These are phyloP conservation scores for Miichthys miiuy DNA, from an alignment of 2,797 vertebrate species.

Conservation along the genomic window DNA sequence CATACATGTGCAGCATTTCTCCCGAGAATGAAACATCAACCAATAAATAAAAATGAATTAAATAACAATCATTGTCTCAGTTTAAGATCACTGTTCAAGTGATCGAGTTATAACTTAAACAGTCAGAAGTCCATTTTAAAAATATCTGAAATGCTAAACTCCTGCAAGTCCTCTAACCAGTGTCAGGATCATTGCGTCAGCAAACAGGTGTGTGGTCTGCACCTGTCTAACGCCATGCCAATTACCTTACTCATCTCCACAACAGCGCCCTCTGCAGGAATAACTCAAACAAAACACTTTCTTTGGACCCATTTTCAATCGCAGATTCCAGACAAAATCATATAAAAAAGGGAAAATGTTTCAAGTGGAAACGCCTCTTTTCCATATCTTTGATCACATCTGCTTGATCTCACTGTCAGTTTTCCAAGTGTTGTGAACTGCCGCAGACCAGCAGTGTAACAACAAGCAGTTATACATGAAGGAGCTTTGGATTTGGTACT, in stretches of 20 bases:
- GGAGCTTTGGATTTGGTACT: conserved; percentile 72
- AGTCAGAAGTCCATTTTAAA: conserved; percentile 68
- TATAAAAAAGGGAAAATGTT: conserved; percentile 41
- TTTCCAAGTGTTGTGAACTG: conserved; percentile 38
- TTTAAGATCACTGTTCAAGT: conserved; percentile 57
- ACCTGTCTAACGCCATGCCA: conserved; percentile 1
- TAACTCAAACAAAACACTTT: conserved; percentile 40
- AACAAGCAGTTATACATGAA: conserved; percentile 53
- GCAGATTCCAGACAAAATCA: conserved; percentile 36
- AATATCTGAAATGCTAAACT: conserved; percentile 71
- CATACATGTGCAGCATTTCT: conserved; percentile 77
- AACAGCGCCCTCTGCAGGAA: conserved; percentile 51
- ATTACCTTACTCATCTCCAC: conserved; percentile 32
- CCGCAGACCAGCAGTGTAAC: conserved; percentile 43
- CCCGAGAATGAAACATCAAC: conserved; percentile 65
- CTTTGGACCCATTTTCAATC: conserved; percentile 68
- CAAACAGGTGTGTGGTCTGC: conserved; percentile 12
- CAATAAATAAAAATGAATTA: conserved; percentile 82
- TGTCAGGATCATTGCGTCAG: conserved; percentile 32
- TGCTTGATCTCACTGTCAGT: conserved; percentile 37
- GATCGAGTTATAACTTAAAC: conserved; percentile 75
- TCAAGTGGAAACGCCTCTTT: conserved; percentile 45
- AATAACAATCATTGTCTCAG: conserved; percentile 83
- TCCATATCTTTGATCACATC: conserved; percentile 50
- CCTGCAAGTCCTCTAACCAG: conserved; percentile 38